Evolutionary conservation across 2,888 invertebrate species (phyloP), one percentile per base, ranked within the genome.

Genomic region (Diplazon laetatorius): DNA sequence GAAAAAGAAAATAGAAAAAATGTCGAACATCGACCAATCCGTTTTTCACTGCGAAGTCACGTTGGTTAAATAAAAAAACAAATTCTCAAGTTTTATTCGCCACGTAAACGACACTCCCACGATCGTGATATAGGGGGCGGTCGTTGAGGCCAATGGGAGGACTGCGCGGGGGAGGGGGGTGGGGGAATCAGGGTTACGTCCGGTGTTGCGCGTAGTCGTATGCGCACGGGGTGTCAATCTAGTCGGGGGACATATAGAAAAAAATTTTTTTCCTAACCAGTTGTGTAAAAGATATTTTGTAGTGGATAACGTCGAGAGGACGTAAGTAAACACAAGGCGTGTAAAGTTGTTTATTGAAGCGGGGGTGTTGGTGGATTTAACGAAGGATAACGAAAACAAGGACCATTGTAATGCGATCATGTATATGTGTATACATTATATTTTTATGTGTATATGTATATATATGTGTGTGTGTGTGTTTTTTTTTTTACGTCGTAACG

Each of bases 201-300:
- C 80, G 74, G 55, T 35, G 25, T 10, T 66, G 77, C 80, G 79
- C 79, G 39, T 30, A 18, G 8, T 30, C 30, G 63, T 35, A 46
- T 50, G 62, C 65, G 69, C 71, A 46, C 46, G 35, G 44, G 60
- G 52, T 35, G 48, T n/a, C 60, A 20, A 74, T 52, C 75, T 70
- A 59, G 63, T 80, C 60, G 50, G n/a, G n/a, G n/a, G 55, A 42
- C 80, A 82, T 82, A 86, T 83, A 88, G 88, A 88, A 88, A 88
- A 88, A 88, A 88, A 88, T 87, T 88, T 86, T n/a, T n/a, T n/a
- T n/a, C n/a, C n/a, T n/a, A n/a, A 86, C 87, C 88, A 88, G 88
- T 88, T 86, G 82, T 86, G 86, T 86, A 87, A 87, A 88, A 87
- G 86, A 84, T n/a, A n/a, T 83, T 81, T 83, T 82, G 83, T 88